Evolutionary conservation across 2,113 vertebrate species (phyloP).

Genomic region (Motacilla tschutschensis): DNA sequence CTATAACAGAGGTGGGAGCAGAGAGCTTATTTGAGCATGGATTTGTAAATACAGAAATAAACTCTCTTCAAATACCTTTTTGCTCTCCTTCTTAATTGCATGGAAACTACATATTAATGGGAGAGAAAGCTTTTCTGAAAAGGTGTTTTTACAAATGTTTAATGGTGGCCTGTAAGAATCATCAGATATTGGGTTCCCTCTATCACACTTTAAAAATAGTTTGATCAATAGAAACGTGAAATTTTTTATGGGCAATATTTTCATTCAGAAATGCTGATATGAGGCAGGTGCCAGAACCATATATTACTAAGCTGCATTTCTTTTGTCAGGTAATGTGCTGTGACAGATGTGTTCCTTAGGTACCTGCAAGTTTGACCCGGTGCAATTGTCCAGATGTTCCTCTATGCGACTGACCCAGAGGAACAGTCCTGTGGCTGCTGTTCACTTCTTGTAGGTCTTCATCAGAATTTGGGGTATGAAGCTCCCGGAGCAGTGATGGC

Average conservation of each 20-base stretch:
- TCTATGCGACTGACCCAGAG: rapidly evolving
- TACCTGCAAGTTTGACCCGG: background rate
- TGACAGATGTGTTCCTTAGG: background rate
- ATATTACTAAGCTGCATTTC: background rate
- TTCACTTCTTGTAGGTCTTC: background rate
- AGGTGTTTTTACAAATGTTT: background rate
- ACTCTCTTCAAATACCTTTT: background rate
- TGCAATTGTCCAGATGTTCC: background rate
- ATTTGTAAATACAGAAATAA: background rate
- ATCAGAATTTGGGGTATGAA: rapidly evolving
- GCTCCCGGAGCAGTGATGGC: background rate
- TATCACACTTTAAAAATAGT: background rate
- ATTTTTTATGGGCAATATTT: background rate
- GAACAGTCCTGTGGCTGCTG: background rate
- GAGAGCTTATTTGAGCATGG: background rate
- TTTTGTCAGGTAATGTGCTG: background rate
- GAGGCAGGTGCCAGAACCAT: background rate
- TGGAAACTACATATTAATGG: background rate
- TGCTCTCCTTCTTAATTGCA: background rate
- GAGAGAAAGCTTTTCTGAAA: background rate
- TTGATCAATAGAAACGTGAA: background rate
- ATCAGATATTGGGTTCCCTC: background rate
- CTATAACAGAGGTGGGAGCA: background rate
- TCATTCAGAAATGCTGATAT: background rate
- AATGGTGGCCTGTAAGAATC: background rate